These are phyloP conservation scores for Polyploca ridens DNA, from an alignment of 2,888 invertebrate genomes.

Conservation along the genomic window DNA sequence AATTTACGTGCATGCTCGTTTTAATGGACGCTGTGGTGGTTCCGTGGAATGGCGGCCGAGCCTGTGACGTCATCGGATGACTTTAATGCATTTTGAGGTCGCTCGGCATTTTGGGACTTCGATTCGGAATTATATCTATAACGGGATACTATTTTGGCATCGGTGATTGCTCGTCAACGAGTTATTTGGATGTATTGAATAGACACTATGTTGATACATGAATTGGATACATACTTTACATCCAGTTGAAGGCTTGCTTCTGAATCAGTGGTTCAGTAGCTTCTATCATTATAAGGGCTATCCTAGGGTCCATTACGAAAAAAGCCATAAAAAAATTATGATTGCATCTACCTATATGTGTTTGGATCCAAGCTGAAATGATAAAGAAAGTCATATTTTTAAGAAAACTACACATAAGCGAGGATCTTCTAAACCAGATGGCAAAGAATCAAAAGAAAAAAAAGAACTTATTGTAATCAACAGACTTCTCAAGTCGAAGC, in stretches of 20 bases:
- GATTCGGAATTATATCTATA: not conserved
- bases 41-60: slow-evolving; percentile 23
- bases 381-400: not conserved
- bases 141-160: not conserved
- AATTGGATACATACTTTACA: too few relatives aligned
- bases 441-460: too few relatives aligned
- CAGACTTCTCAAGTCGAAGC: not conserved
- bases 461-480: not conserved
- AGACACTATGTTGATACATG: too few relatives aligned
- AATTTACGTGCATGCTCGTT: slow-evolving; percentile 5
- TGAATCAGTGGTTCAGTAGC: too few relatives aligned
- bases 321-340: too few relatives aligned
- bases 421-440: not conserved
- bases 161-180: not conserved
- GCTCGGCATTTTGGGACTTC: slow-evolving; percentile 11
- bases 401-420: not conserved
- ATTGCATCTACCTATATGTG: too few relatives aligned
- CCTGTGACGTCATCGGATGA: slow-evolving; percentile 28
- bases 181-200: not conserved
- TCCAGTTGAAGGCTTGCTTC: too few relatives aligned
- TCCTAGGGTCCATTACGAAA: too few relatives aligned
- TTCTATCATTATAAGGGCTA: too few relatives aligned
- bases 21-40: slow-evolving; percentile 30
- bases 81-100: slow-evolving; percentile 37
- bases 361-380: too few relatives aligned